These are phyloP conservation scores for Sarcophaga rosellei DNA, from an alignment of 2,888 invertebrate species.

Conservation along the genomic window DNA sequence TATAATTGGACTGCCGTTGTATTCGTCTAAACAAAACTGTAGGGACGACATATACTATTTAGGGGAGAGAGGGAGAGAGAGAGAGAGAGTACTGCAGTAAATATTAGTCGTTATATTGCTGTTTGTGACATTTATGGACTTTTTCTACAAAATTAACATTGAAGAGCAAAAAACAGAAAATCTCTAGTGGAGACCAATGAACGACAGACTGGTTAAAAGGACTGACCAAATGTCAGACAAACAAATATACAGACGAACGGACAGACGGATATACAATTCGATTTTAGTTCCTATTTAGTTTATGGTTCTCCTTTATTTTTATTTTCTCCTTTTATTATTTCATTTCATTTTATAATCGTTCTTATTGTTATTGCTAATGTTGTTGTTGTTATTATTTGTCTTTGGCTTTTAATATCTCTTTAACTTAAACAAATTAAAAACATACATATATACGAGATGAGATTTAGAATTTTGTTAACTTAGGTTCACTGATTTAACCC, in stretches of 20 bases:
- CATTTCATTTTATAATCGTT: constrained; percentile 30
- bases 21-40: constrained; percentile 30
- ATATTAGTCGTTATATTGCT: constrained; percentile 24
- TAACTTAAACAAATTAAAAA: constrained; percentile 36
- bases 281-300: constrained; percentile 30
- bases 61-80: no score
- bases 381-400: constrained; percentile 10
- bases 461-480: no score
- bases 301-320: constrained; percentile 22
- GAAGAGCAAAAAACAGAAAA: background rate
- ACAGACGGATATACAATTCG: constrained; percentile 16
- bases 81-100: background rate
- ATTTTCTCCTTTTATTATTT: constrained; percentile 10
- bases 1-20: background rate
- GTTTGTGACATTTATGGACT: constrained; percentile 64
- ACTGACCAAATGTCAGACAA: background rate
- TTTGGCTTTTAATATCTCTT: constrained; percentile 1
- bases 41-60: background rate
- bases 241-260: constrained; percentile 5
- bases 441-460: no score
- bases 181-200: background rate
- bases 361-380: constrained; percentile 19
- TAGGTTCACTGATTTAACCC: no score
- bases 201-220: no score
- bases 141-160: constrained; percentile 57